These are phyloP conservation scores for Alviniconcha marisindica DNA, from an alignment of 1,140 invertebrate genomes.

Conservation along the genomic window DNA sequence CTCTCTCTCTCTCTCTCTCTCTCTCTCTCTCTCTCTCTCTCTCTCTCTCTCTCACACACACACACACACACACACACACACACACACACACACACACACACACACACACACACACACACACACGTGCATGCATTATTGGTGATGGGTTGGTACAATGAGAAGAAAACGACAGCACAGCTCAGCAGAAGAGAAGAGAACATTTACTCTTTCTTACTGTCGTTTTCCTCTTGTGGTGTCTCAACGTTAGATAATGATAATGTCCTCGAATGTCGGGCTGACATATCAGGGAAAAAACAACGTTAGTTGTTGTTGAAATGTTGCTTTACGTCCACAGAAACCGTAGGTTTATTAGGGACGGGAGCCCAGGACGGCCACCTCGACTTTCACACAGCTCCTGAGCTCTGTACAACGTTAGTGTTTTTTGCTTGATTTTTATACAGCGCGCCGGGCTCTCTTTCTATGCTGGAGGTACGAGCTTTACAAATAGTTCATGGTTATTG, in stretches of 20 bases:
- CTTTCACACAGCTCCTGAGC: neutral
- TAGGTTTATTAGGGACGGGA: too few species aligned
- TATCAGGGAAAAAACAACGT: too few species aligned
- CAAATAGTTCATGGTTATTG: neutral
- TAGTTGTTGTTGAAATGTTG: too few species aligned
- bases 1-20: slow-evolving; percentile 36
- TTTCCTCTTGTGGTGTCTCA: slow-evolving; percentile 18
- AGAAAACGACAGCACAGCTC: too few species aligned
- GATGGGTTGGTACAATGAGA: too few species aligned
- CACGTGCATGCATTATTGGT: neutral
- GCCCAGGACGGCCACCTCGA: neutral
- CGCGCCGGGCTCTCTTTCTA: neutral
- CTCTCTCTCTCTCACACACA: slow-evolving; percentile 14
- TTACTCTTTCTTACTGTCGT: neutral
- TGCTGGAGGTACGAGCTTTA: neutral
- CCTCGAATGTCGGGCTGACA: too few species aligned
- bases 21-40: slow-evolving; percentile 24
- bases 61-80: slow-evolving; percentile 33
- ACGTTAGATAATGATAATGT: neutral
- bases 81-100: slow-evolving; percentile 28
- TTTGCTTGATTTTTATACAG: neutral
- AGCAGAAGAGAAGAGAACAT: too few species aligned
- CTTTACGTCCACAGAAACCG: too few species aligned
- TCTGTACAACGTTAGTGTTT: neutral
- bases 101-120: slow-evolving; percentile 18